Conservation (phyloP, 2,888 invertebrate genomes). For the Eledone cirrhosa region DNA sequence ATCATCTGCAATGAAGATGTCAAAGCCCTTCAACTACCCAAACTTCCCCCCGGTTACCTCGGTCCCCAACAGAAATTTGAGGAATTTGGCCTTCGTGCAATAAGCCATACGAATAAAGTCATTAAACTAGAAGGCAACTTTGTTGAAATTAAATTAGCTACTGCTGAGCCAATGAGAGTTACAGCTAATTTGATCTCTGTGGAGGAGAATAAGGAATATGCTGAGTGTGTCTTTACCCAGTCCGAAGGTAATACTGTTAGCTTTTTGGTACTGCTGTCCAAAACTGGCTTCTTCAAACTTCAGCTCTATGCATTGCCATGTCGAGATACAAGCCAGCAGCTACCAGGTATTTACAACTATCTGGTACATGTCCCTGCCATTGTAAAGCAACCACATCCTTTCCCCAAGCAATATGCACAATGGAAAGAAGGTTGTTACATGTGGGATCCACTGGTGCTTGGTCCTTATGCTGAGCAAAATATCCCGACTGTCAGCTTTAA, state of each 20-base stretch:
- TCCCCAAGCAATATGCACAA: constrained; percentile 67
- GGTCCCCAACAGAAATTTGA: constrained; percentile 65
- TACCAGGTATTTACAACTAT: constrained; percentile 67
- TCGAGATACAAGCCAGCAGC: constrained; percentile 60
- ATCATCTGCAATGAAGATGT: constrained; percentile 63
- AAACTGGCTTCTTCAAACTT: constrained; percentile 65
- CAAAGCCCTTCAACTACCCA: constrained; percentile 60
- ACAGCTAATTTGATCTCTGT: constrained; percentile 65
- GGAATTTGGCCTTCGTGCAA: constrained; percentile 59
- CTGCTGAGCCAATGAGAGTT: constrained; percentile 58
- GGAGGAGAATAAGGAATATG: constrained; percentile 55
- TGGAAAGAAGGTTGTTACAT: constrained; percentile 68
- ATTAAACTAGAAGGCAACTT: constrained; percentile 60
- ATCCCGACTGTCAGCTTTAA: constrained; percentile 52
- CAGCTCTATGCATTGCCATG: constrained; percentile 64
- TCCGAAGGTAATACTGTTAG: constrained; percentile 50
- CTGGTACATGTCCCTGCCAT: constrained; percentile 61
- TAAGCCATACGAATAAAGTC: constrained; percentile 63
- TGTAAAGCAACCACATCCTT: constrained; percentile 52
- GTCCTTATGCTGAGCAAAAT: constrained; percentile 39
- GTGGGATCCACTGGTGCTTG: constrained; percentile 57
- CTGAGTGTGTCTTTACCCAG: constrained; percentile 64
- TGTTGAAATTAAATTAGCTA: constrained; percentile 54
- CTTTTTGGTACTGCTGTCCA: constrained; percentile 58
- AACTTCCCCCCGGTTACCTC: constrained; percentile 64